These are phyloP conservation scores for Ophthalmolycus amberensis DNA, from an alignment of 2,113 vertebrate species.

Conservation along the genomic window DNA sequence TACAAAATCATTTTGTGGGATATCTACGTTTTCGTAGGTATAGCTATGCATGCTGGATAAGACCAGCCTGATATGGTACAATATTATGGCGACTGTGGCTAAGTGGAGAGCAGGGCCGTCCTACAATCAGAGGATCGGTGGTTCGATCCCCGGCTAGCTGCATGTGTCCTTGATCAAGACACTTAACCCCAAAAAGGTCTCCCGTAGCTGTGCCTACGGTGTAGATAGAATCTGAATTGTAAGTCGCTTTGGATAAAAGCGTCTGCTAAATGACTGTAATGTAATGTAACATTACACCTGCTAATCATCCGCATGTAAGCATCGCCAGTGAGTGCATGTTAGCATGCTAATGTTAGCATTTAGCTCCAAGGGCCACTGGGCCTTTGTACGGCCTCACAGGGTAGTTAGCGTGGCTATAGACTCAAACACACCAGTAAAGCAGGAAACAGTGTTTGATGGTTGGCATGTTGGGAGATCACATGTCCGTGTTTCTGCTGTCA, in stretches of 20 bases:
- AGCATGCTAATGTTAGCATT: neutral
- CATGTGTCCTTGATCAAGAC: too few relatives aligned
- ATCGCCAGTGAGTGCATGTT: neutral
- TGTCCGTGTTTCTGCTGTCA: conserved; percentile 4
- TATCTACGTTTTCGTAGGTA: neutral
- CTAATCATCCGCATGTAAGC: neutral
- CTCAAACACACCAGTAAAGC: neutral
- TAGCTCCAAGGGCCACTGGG: neutral
- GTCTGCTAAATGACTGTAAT: too few relatives aligned
- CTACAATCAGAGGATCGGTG: too few relatives aligned
- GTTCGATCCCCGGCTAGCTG: too few relatives aligned
- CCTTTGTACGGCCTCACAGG: neutral
- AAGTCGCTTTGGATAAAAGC: too few relatives aligned
- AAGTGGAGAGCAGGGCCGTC: too few relatives aligned
- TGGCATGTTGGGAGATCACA: conserved; percentile 4
- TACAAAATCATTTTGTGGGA: neutral
- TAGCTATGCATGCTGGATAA: neutral
- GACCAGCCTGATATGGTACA: neutral
- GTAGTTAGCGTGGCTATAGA: neutral
- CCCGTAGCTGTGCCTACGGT: too few relatives aligned
- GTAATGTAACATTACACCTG: neutral
- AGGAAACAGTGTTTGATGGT: neutral
- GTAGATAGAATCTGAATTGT: too few relatives aligned
- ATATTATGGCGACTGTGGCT: neutral
- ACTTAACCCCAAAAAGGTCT: too few relatives aligned